These are phyloP conservation scores for Catocala sponsa DNA, from an alignment of 2,888 invertebrate genomes.

Conservation along the genomic window DNA sequence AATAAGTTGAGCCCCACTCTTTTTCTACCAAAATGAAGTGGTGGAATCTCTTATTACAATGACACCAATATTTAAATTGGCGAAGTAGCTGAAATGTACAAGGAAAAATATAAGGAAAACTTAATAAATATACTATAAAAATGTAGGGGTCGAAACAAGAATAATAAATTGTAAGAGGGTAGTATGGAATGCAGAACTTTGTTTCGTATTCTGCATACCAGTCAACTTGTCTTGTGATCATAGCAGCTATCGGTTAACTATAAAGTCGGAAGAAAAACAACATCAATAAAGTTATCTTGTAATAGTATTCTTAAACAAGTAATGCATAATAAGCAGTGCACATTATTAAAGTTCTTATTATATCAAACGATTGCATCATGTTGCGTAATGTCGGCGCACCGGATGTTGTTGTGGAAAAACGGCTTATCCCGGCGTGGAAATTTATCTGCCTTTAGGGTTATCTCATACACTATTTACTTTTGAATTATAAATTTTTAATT, in stretches of 20 bases:
- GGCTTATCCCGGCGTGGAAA: slow-evolving; percentile 70
- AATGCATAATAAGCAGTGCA: slow-evolving; percentile 1
- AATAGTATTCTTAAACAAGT: slow-evolving; percentile 4
- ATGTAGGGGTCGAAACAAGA: background rate
- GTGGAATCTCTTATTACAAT: too few relatives aligned
- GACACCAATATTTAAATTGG: too few relatives aligned
- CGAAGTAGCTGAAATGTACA: too few relatives aligned
- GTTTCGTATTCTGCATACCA: slow-evolving; percentile 14
- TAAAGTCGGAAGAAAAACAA: background rate
- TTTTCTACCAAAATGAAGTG: too few relatives aligned
- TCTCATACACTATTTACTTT: background rate
- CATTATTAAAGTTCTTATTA: slow-evolving; percentile 9
- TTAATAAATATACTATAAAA: background rate
- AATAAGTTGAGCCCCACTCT: too few relatives aligned
- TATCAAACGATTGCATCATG: slow-evolving; percentile 62
- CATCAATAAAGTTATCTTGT: slow-evolving; percentile 1
- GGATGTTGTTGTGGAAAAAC: slow-evolving; percentile 71
- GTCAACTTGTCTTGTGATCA: slow-evolving; percentile 5
- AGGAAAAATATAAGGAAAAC: background rate
- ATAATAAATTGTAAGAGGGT: background rate
- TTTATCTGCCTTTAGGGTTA: slow-evolving; percentile 53
- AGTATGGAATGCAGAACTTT: slow-evolving; percentile 1
- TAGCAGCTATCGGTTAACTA: background rate
- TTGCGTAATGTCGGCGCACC: slow-evolving; percentile 59
- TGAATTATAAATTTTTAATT: background rate